phyloP scores from a whole-genome alignment of 92 coral and sea anemone genomes.

The Epizoanthus ramosus region DNA sequence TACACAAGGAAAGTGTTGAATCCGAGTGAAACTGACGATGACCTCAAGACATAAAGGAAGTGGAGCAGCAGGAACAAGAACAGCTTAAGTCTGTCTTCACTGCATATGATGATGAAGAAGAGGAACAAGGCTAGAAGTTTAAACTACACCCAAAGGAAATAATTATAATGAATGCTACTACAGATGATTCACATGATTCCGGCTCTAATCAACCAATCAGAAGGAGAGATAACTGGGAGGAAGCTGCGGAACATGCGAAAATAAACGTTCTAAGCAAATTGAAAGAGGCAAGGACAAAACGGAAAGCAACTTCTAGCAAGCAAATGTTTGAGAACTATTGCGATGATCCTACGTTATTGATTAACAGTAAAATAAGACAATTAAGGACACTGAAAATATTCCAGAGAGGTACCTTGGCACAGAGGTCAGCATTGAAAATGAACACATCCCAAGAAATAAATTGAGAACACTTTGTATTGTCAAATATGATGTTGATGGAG shows the following conservation, averaged over 20 bases:
- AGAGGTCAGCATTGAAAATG: conserved; percentile 7
- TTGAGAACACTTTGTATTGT: conserved; percentile 18
- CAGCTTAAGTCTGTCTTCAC: not conserved
- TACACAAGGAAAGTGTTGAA: not conserved
- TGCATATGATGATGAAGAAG: conserved; percentile 14
- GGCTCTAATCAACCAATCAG: conserved; percentile 13
- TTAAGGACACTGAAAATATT: conserved; percentile 8
- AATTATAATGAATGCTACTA: not conserved
- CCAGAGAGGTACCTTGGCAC: conserved; percentile 12
- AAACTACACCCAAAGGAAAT: not conserved
- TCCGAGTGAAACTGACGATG: not conserved
- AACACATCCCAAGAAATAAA: conserved; percentile 2
- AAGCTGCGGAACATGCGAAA: conserved; percentile 4
- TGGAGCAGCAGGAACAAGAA: not conserved
- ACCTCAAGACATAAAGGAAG: not conserved
- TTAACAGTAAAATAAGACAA: conserved; percentile 12
- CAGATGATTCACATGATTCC: conserved; percentile 4
- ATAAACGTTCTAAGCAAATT: conserved; percentile 13
- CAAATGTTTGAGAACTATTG: conserved; percentile 13
- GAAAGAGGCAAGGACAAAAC: conserved; percentile 31
- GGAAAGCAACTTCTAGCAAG: not conserved
- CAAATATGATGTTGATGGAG: conserved; percentile 19
- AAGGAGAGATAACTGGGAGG: conserved; percentile 24
- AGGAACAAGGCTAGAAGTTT: conserved; percentile 4
- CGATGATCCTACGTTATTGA: conserved; percentile 6